Evolutionary conservation across 2,113 vertebrate species (phyloP).

Genomic region (Alethe castanea): DNA sequence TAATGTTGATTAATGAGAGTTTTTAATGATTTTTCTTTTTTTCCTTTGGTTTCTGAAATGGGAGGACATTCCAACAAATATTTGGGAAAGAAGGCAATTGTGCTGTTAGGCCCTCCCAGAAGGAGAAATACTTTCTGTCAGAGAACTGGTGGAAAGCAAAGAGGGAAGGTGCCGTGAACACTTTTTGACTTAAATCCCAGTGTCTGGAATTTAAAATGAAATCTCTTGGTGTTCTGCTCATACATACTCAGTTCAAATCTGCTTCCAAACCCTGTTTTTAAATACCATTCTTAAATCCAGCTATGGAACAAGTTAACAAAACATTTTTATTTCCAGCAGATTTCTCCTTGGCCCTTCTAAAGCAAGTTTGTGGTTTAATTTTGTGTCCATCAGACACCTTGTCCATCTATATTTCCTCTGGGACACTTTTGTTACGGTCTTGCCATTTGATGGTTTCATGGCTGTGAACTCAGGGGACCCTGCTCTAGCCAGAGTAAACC

Average conservation of each 20-base stretch:
- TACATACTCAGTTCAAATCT: background rate
- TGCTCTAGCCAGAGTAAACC: background rate
- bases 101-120: background rate
- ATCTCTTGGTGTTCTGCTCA: background rate
- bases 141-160: background rate
- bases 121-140: background rate
- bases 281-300: background rate
- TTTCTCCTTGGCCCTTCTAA: background rate
- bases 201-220: background rate
- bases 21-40: background rate
- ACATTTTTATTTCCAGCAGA: background rate
- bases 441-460: background rate
- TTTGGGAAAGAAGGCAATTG: background rate
- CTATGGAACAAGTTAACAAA: background rate
- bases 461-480: background rate
- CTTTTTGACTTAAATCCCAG: background rate
- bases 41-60: background rate
- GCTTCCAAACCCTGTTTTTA: background rate
- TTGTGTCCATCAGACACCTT: background rate
- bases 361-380: background rate
- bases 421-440: background rate
- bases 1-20: background rate
- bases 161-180: background rate
- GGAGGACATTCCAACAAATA: background rate
- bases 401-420: fast-evolving